Percentiles rank a stretch among this genome's conserved stretches.
Evolutionary conservation across 1,140 invertebrate species (phyloP).

Genomic region (Teleogryllus occipitalis): DNA sequence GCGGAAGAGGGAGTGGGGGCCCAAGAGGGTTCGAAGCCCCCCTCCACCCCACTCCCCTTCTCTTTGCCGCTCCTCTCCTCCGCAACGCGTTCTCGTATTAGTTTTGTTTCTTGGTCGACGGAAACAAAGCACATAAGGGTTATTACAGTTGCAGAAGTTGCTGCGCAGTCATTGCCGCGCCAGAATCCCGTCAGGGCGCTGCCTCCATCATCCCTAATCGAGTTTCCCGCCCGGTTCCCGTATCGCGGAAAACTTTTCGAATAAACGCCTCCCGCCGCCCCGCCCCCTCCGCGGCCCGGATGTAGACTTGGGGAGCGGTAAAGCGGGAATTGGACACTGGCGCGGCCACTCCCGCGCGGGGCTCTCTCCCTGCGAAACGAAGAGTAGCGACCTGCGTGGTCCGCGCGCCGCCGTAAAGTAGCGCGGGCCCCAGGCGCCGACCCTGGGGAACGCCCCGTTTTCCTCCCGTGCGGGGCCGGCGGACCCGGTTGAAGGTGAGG

Average conservation of each 20-base stretch:
- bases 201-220: neutral
- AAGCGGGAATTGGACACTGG: neutral
- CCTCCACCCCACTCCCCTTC: neutral
- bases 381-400: neutral
- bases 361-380: neutral
- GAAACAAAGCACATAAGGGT: slow-evolving; percentile 4
- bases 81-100: neutral
- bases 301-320: neutral
- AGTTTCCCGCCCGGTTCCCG: neutral
- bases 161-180: neutral
- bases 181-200: neutral
- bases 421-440: too few relatives aligned
- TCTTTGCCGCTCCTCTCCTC: neutral
- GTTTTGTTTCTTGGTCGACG: neutral
- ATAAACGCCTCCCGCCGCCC: neutral
- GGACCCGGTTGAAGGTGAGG: too few relatives aligned
- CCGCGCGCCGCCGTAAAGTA: too few relatives aligned
- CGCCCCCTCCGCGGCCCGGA: too few relatives aligned
- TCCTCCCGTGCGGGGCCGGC: too few relatives aligned
- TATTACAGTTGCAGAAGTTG: slow-evolving; percentile 4
- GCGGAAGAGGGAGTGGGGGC: too few relatives aligned
- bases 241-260: neutral
- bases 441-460: too few relatives aligned
- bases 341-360: neutral
- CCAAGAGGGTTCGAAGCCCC: neutral